Percentiles rank a stretch among this genome's conserved stretches.
Conservation (phyloP, 2,113 vertebrate genomes). For the Rhabdornis inornatus region DNA sequence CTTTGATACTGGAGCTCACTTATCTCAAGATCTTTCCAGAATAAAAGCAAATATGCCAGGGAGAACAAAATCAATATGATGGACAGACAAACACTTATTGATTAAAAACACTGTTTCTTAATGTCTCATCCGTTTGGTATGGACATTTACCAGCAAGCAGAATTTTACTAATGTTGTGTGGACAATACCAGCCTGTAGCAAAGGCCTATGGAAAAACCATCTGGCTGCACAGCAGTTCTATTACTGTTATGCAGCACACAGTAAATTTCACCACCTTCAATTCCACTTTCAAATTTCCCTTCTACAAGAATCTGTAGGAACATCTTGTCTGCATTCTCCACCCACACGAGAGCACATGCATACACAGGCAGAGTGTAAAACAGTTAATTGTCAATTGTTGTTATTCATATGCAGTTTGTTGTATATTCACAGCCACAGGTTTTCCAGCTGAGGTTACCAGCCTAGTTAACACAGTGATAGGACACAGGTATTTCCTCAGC, state of each 20-base stretch:
- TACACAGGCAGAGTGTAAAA: neutral
- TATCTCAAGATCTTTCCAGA: neutral
- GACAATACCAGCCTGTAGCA: neutral
- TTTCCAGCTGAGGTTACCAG: neutral
- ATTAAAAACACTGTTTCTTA: constrained; percentile 17
- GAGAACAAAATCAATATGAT: neutral
- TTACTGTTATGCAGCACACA: neutral
- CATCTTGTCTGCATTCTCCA: constrained; percentile 30
- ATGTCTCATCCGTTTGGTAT: neutral
- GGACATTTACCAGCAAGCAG: neutral
- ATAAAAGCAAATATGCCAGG: neutral
- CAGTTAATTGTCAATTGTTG: neutral
- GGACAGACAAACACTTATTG: neutral
- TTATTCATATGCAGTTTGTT: neutral
- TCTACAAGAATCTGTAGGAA: neutral
- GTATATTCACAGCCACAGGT: neutral
- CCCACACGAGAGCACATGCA: neutral
- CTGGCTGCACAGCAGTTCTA: neutral
- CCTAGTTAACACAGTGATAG: neutral
- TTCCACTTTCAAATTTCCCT: neutral
- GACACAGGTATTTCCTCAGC: neutral
- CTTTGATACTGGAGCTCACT: constrained; percentile 16
- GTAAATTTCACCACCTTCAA: constrained; percentile 16
- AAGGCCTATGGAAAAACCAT: neutral
- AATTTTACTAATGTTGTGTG: neutral